Evolutionary conservation across 2,888 invertebrate genomes (phyloP).

Genomic region (Drosophila kuntzei): DNA sequence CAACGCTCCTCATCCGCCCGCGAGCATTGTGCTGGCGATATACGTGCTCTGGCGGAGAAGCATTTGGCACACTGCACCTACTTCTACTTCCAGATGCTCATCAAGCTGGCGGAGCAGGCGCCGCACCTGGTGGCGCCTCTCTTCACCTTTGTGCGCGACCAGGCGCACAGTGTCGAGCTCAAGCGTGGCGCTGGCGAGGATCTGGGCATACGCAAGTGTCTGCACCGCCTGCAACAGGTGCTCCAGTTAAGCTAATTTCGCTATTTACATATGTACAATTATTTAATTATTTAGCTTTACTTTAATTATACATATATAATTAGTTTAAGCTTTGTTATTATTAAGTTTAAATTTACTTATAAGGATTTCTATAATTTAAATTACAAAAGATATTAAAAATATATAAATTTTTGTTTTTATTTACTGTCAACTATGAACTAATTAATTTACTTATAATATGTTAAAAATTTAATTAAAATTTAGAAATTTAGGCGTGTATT

Average conservation of each 20-base stretch:
- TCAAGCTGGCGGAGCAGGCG: constrained; percentile 78
- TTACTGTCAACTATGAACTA: too few relatives aligned
- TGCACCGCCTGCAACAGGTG: constrained; percentile 68
- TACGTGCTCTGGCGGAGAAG: constrained; percentile 82
- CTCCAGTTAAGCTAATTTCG: constrained; percentile 9
- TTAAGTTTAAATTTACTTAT: not conserved
- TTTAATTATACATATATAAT: not conserved
- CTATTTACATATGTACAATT: not conserved
- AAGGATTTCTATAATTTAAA: too few relatives aligned
- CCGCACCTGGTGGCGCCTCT: constrained; percentile 74
- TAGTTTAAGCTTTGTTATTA: not conserved
- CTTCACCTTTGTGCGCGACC: constrained; percentile 74
- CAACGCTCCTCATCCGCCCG: constrained; percentile 57
- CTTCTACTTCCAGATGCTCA: constrained; percentile 84
- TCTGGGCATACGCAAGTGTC: constrained; percentile 81
- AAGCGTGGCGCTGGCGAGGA: constrained; percentile 85
- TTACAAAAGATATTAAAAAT: too few relatives aligned
- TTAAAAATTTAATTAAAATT: too few relatives aligned
- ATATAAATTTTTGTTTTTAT: too few relatives aligned
- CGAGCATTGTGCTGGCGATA: constrained; percentile 68
- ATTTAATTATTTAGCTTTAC: not conserved
- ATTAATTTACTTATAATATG: too few relatives aligned
- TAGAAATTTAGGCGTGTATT: too few relatives aligned
- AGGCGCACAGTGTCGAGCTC: constrained; percentile 81
- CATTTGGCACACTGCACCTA: constrained; percentile 85